phyloP scores from a whole-genome alignment of 2,113 vertebrate genomes.

The Rhinopithecus roxellana region DNA sequence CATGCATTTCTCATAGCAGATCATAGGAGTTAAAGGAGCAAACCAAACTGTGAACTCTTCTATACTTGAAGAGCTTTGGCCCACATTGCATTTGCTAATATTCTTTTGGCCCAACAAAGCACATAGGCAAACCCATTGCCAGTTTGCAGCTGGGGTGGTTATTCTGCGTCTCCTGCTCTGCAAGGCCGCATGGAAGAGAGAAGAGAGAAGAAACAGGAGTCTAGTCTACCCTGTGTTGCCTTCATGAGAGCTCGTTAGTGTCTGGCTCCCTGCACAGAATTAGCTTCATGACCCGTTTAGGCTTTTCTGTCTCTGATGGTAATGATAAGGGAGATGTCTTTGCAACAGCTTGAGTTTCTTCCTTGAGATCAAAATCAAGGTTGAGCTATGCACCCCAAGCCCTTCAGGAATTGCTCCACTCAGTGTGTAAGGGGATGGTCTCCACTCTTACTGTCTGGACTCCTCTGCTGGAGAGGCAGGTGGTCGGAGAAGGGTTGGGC shows the following conservation, averaged over 20 bases:
- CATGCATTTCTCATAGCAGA: not conserved
- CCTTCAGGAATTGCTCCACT: not conserved
- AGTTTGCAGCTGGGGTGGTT: not conserved
- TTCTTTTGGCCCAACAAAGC: not conserved
- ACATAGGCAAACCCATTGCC: not conserved
- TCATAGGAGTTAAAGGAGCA: not conserved
- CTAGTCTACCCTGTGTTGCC: no score
- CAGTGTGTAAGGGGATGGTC: not conserved
- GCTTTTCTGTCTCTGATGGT: not conserved
- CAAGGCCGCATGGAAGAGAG: not conserved
- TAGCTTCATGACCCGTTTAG: not conserved
- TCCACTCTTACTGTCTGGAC: not conserved
- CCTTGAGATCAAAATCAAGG: not conserved
- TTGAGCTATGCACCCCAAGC: not conserved
- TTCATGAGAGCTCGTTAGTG: not conserved
- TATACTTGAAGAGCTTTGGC: not conserved
- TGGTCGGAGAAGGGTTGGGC: not conserved
- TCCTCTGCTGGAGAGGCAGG: not conserved
- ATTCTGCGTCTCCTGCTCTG: not conserved
- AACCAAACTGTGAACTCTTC: not conserved
- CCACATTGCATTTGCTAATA: not conserved
- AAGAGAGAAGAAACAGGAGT: not conserved
- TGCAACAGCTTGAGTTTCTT: not conserved
- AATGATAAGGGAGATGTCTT: not conserved
- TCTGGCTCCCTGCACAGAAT: not conserved